A percentile compares a stretch with the other conserved stretches of the same genome.
These are phyloP conservation scores for Dione vanillae DNA, from an alignment of 2,888 invertebrate species.

Conservation along the genomic window DNA sequence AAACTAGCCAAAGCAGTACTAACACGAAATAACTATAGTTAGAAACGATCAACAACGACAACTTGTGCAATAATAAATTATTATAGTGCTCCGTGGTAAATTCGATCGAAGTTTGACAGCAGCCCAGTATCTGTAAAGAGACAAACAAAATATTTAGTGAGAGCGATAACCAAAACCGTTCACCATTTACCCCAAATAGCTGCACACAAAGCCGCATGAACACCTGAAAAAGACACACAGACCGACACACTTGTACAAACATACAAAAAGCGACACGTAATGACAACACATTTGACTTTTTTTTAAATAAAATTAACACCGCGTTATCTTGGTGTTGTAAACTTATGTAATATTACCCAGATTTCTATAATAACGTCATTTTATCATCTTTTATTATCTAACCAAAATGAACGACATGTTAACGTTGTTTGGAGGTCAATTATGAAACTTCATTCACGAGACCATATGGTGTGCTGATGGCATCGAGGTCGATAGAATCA, in stretches of 20 bases:
- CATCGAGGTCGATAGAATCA: constrained; percentile 23
- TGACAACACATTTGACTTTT: constrained; percentile 40
- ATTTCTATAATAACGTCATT: not conserved
- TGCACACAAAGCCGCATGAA: constrained; percentile 68
- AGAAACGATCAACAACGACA: not conserved
- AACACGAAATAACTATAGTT: not conserved
- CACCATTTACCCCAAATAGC: constrained; percentile 63
- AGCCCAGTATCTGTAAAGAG: constrained; percentile 75
- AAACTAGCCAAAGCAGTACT: not conserved
- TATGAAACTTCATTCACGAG: constrained; percentile 16
- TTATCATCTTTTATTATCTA: not conserved
- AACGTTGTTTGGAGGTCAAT: constrained; percentile 18
- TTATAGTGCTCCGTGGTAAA: constrained; percentile 32
- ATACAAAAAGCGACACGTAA: constrained; percentile 58
- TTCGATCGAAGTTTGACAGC: constrained; percentile 56
- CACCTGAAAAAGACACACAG: constrained; percentile 64
- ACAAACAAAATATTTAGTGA: constrained; percentile 72
- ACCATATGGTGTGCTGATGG: constrained; percentile 20
- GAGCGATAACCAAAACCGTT: constrained; percentile 61
- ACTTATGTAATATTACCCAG: constrained; percentile 19
- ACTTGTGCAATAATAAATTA: constrained; percentile 17
- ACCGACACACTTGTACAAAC: constrained; percentile 67
- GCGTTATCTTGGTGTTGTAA: constrained; percentile 23
- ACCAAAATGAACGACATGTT: constrained; percentile 15
- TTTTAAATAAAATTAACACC: constrained; percentile 25